Evolutionary conservation across 2,113 vertebrate species (phyloP).

Genomic region (Hemiprocne comata): DNA sequence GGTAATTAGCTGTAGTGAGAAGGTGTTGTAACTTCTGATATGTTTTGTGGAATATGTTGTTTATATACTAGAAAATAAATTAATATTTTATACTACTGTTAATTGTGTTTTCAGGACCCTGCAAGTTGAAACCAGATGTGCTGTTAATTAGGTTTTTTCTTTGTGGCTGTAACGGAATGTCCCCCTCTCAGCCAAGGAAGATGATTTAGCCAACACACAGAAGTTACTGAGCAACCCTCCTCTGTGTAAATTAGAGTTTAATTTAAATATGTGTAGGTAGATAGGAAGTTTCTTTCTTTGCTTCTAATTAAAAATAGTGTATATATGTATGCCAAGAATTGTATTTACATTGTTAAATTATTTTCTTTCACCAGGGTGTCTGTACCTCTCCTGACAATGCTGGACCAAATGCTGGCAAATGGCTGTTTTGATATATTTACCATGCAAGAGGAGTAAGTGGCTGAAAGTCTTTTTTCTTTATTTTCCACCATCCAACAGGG

Average conservation of each 20-base stretch:
- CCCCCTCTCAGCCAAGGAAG: not conserved
- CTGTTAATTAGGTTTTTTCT: not conserved
- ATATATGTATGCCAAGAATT: not conserved
- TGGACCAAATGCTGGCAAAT: conserved; percentile 89
- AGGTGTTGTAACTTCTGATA: not conserved
- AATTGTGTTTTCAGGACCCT: not conserved
- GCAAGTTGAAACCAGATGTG: not conserved
- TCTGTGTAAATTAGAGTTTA: not conserved
- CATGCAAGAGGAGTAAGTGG: conserved; percentile 83
- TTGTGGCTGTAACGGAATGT: not conserved
- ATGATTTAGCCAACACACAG: not conserved
- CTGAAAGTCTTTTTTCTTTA: not conserved
- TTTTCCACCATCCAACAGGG: not conserved
- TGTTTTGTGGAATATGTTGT: not conserved
- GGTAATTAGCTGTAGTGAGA: not conserved
- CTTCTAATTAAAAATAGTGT: not conserved
- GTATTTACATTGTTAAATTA: not conserved
- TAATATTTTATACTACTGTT: not conserved
- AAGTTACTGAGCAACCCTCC: not conserved
- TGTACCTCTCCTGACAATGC: conserved; percentile 88
- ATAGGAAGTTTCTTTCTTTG: not conserved
- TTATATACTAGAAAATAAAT: not conserved
- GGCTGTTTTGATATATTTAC: conserved; percentile 88
- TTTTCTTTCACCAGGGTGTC: conserved; percentile 82
- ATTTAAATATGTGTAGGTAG: not conserved